Conservation (phyloP, 1,140 invertebrate genomes). For the Sipha flava region DNA sequence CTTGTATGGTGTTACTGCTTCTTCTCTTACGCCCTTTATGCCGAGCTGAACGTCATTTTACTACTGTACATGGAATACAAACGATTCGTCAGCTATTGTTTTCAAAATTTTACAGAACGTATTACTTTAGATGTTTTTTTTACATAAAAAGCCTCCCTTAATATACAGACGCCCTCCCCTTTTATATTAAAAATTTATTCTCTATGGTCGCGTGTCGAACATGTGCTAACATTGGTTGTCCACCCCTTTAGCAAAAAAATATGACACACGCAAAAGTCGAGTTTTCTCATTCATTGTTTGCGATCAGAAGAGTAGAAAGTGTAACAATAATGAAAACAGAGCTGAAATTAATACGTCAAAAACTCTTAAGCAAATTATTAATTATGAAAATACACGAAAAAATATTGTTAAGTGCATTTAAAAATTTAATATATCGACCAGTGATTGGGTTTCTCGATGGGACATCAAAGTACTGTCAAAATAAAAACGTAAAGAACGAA, state of each 20-base stretch:
- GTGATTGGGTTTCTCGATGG: background rate
- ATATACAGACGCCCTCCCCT: background rate
- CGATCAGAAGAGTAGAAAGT: background rate
- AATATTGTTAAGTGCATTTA: background rate
- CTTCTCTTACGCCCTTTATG: background rate
- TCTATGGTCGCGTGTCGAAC: background rate
- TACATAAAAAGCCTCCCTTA: conserved; percentile 6
- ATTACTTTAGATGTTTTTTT: conserved; percentile 18
- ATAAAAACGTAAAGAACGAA: background rate
- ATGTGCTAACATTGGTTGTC: background rate
- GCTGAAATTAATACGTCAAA: background rate
- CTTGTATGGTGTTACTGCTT: background rate
- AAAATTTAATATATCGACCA: background rate
- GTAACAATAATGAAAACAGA: background rate
- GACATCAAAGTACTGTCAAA: conserved; percentile 14
- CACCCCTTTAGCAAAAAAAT: background rate
- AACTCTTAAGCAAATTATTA: background rate
- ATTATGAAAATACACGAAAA: background rate
- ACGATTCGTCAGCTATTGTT: conserved; percentile 16
- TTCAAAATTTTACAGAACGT: background rate
- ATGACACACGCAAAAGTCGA: background rate
- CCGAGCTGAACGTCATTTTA: background rate
- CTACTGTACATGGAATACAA: background rate
- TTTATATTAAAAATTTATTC: background rate
- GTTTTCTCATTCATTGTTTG: background rate